Evolutionary conservation across 92 coral and sea anemone genomes (phyloP), one percentile per base, ranked within the genome.

Genomic region (Palythoa caribaeorum): DNA sequence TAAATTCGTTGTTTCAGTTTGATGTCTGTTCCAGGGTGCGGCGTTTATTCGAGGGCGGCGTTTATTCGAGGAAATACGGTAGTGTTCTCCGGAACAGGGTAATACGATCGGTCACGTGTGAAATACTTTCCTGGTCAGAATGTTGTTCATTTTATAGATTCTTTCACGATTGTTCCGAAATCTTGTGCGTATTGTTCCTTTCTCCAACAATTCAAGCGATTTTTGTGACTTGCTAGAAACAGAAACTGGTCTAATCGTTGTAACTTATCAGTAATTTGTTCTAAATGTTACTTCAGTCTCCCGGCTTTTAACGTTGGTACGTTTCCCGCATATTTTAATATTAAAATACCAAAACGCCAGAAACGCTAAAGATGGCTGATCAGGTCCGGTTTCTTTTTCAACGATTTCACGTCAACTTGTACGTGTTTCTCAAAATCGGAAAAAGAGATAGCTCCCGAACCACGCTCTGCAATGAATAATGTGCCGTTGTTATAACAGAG

Each of bases 321-420:
- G 62, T 87, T 90, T 57, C 93, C 87, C 38, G 86, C 60, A 38
- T 54, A n/a, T 50, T 85, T 63, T 40, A 40, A 40, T 40, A 40
- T 40, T 40, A 40, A 40, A 40, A 40, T 40, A 40, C 47, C 47
- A 40, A 40, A 35, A 90, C 71, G 40, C 80, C 69, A 28, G 47
- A 83, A 84, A 35, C 88, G 88, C 60, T 90, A 75, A 60, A 90
- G 71, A 60, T 86, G 86, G 85, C 76, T 90, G 63, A 86, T 60
- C 57, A 90, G 59, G 66, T 90, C 91, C 48, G 73, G 71, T 15
- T 70, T 66, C 77, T 52, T 60, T 90, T 90, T 90, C 53, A 90
- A 65, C 73, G 87, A 71, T 48, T 57, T 40, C 74, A 71, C 76
- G 40, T 78, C 59, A 36, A 85, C 55, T 71, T 9, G 70, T 40